Evolutionary conservation across 2,888 invertebrate species (phyloP), one percentile per base, ranked within the genome.

Genomic region (Caenorhabditis afra): DNA sequence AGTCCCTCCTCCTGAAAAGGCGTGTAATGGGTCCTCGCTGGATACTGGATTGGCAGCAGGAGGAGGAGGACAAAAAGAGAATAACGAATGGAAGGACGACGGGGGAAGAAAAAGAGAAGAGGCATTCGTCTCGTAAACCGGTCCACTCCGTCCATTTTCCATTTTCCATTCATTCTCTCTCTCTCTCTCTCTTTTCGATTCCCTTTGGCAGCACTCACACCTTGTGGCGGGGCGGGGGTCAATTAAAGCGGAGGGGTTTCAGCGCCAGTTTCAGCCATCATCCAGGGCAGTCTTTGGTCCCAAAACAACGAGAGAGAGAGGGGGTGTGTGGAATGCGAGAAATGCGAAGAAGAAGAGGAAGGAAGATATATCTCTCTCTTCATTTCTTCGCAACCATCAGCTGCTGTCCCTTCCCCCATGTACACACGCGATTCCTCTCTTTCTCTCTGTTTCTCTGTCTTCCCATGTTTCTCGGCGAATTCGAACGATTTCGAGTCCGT

Each of bases 391-490:
- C 29, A 3, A 29, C 7, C 47, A 47, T 47, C 47, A 47, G 47
- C 47, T 47, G 47, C 16, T 44, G 44, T 44, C 44, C 47, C 16
- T 44, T n/a, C 44, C n/a, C 5, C 44, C 11, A 7, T 11, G 3
- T n/a, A 7, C 10, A 16, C 47, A 47, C 16, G 16, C 16, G 47
- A n/a, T 47, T 47, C 47, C 49, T n/a, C 49, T 49, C 20, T 49
- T 49, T 22, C 49, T 49, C 49, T 29, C 7, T 7, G 29, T 29
- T 52, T 44, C 11, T 22, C 23, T 23, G 11, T 18, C 41, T 29
- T 52, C 41, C 18, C 52, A 39, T 47, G 35, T 66, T 55, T 29
- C n/a, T n/a, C n/a, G n/a, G 55, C 55, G 22, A 23, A 50, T 23
- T 50, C 49, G 22, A 50, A n/a, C n/a, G n/a, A n/a, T n/a, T n/a